Conservation (phyloP, 2,113 vertebrate genomes). For the Alligator sinensis region DNA sequence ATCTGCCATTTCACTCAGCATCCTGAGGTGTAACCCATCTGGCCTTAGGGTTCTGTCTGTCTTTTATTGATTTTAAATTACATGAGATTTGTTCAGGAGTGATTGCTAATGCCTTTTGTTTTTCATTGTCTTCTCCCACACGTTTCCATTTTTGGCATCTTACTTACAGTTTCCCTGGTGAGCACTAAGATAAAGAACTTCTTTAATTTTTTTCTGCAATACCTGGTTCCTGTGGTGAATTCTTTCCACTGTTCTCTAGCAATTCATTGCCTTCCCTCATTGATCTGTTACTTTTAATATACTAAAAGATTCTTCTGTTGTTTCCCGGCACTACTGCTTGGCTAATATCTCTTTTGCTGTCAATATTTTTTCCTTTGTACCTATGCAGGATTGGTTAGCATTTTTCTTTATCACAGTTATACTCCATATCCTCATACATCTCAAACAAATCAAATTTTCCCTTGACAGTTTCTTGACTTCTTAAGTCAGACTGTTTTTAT, state of each 20-base stretch:
- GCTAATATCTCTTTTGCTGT: background rate
- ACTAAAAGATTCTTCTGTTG: background rate
- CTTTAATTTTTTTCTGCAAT: constrained; percentile 29
- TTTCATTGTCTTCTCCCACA: constrained; percentile 2
- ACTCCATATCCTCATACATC: background rate
- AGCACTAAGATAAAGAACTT: background rate
- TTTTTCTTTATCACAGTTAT: background rate
- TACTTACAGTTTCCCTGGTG: background rate
- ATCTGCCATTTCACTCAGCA: constrained; percentile 1
- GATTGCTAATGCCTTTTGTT: constrained; percentile 30
- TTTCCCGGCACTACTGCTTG: background rate
- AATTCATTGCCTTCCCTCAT: background rate
- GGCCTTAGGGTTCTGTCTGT: background rate
- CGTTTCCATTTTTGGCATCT: constrained; percentile 30
- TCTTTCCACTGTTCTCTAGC: background rate
- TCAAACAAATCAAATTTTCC: background rate
- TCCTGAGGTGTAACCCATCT: background rate
- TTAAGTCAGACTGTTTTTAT: background rate
- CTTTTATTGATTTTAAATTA: constrained; percentile 61
- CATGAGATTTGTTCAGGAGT: constrained; percentile 21
- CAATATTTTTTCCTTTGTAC: background rate
- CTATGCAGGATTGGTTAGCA: background rate
- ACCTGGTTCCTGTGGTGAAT: background rate
- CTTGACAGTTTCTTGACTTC: background rate
- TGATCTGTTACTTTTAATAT: background rate